Conservation (phyloP, 2,113 vertebrate genomes). For the Bombycilla garrulus region DNA sequence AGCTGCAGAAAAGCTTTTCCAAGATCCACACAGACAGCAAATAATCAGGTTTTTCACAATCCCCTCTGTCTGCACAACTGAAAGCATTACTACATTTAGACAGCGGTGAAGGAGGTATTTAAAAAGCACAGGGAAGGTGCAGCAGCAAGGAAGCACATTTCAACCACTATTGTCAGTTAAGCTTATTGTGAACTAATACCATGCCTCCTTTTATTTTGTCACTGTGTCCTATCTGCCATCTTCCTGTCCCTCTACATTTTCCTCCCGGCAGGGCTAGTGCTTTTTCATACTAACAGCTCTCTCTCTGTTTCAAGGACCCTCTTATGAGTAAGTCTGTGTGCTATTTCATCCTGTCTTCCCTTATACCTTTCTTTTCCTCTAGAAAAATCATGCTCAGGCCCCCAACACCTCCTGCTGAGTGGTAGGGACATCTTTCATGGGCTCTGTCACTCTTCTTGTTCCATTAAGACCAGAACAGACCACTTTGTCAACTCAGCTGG, state of each 20-base stretch:
- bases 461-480: not conserved
- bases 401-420: not conserved
- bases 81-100: not conserved
- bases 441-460: not conserved
- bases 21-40: not conserved
- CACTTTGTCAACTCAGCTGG: not conserved
- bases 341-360: not conserved
- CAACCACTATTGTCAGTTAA: not conserved
- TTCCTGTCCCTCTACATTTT: not conserved
- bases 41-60: not conserved
- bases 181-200: not conserved
- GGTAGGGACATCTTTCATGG: not conserved
- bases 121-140: not conserved
- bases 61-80: not conserved
- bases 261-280: not conserved
- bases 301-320: not conserved
- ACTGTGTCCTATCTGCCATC: not conserved
- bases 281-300: not conserved
- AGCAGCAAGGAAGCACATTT: not conserved
- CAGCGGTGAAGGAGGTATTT: not conserved
- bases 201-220: not conserved
- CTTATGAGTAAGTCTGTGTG: not conserved
- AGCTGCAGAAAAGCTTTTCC: not conserved
- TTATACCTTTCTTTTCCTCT: not conserved
- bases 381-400: not conserved